Evolutionary conservation across 1,140 invertebrate species (phyloP).

Genomic region (Lepidurus couesii): DNA sequence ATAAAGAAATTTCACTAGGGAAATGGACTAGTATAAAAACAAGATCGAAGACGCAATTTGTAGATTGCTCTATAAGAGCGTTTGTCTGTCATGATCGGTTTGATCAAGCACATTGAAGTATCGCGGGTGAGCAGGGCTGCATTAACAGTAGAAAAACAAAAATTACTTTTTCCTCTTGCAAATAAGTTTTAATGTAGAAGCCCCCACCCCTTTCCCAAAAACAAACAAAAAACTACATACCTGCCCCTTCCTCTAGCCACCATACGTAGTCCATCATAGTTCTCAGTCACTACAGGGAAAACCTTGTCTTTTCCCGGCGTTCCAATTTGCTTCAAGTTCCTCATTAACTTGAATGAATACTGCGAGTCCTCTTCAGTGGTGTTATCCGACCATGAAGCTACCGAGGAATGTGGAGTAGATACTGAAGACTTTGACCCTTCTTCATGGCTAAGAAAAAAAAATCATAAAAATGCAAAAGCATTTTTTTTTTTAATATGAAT

Average conservation of each 20-base stretch:
- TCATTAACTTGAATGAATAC: background rate
- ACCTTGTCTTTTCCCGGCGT: background rate
- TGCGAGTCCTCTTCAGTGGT: background rate
- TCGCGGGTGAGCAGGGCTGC: background rate
- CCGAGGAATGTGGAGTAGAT: background rate
- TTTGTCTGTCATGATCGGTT: constrained; percentile 6
- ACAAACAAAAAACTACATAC: background rate
- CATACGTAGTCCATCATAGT: constrained; percentile 4
- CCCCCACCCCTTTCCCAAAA: too few species aligned
- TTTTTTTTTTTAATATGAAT: background rate
- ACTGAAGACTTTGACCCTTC: background rate
- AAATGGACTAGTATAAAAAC: background rate
- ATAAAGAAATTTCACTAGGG: too few species aligned
- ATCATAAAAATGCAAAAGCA: background rate
- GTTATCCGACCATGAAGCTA: background rate
- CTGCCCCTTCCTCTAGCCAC: background rate
- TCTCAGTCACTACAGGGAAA: background rate
- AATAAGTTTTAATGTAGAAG: too few species aligned
- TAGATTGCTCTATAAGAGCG: constrained; percentile 7
- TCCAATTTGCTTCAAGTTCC: background rate
- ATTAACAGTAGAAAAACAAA: background rate
- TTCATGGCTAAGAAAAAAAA: background rate
- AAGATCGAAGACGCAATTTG: background rate
- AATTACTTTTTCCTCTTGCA: too few species aligned
- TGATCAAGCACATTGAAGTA: background rate